Conservation (phyloP, 2,797 vertebrate species). For the Meriones psammophilus region DNA sequence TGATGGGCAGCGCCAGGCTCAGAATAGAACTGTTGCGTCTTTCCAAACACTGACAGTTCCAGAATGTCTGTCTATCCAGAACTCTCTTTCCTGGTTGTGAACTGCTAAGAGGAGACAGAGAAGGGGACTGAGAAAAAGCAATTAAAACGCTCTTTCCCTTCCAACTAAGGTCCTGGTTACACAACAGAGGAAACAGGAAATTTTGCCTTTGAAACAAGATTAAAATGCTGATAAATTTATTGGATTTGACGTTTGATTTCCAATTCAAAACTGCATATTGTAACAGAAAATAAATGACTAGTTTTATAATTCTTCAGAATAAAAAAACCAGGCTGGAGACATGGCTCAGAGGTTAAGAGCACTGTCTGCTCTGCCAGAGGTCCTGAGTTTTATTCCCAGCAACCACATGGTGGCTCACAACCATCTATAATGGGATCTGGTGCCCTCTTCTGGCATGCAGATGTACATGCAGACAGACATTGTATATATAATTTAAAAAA, state of each 20-base stretch:
- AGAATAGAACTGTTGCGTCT: not conserved
- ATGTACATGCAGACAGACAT: too few species aligned
- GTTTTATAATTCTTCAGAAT: slow-evolving; percentile 55
- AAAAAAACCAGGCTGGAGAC: not conserved
- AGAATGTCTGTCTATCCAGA: not conserved
- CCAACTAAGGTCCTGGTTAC: not conserved
- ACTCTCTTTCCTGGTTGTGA: not conserved
- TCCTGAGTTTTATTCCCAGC: too few species aligned
- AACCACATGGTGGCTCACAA: too few species aligned
- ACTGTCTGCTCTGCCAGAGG: too few species aligned
- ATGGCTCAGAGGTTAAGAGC: too few species aligned
- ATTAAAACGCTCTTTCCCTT: not conserved
- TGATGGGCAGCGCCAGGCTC: not conserved
- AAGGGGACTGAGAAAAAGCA: slow-evolving; percentile 2
- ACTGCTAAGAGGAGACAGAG: not conserved
- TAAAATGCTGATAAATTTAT: slow-evolving; percentile 34
- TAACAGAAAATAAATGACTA: slow-evolving; percentile 25
- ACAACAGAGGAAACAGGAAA: not conserved
- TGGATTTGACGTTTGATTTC: slow-evolving; percentile 48
- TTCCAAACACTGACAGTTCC: not conserved
- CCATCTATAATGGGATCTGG: too few species aligned
- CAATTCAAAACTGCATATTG: not conserved
- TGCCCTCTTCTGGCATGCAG: too few species aligned
- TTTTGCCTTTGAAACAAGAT: not conserved
- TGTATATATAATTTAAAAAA: too few species aligned